phyloP scores from a whole-genome alignment of 2,888 invertebrate species.

The Hemistola chrysoprasaria region DNA sequence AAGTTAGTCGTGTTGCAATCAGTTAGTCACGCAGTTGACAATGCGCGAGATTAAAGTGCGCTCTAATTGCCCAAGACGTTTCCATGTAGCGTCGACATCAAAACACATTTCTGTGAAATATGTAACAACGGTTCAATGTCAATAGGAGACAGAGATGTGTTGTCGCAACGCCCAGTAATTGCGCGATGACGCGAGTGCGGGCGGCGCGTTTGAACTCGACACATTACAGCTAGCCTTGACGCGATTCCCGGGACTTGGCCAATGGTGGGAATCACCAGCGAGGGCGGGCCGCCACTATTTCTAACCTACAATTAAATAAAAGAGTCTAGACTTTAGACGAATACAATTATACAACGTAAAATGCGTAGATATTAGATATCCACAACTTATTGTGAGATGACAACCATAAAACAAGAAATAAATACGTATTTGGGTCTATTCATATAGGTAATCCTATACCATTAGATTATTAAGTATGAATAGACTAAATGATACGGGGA shows the following conservation, averaged over 20 bases:
- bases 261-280: slow-evolving; percentile 21
- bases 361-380: too few species aligned
- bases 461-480: too few species aligned
- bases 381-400: too few species aligned
- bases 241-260: slow-evolving; percentile 52
- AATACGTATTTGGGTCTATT: too few species aligned
- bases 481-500: too few species aligned
- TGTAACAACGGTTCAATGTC: slow-evolving; percentile 77
- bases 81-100: slow-evolving; percentile 51
- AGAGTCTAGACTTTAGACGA: not conserved
- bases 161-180: slow-evolving; percentile 74
- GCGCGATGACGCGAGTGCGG: slow-evolving; percentile 49
- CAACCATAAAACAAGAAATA: too few species aligned
- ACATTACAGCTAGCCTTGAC: slow-evolving; percentile 62
- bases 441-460: too few species aligned
- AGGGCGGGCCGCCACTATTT: slow-evolving; percentile 3
- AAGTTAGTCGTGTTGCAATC: slow-evolving; percentile 19
- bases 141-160: slow-evolving; percentile 48
- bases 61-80: slow-evolving; percentile 50
- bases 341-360: too few species aligned
- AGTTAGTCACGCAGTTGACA: slow-evolving; percentile 17
- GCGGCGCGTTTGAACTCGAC: slow-evolving; percentile 70
- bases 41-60: slow-evolving; percentile 42
- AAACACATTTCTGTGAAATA: slow-evolving; percentile 74
- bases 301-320: slow-evolving; percentile 1